These are phyloP conservation scores for Sitophilus oryzae DNA, from an alignment of 1,140 invertebrate genomes.

Conservation along the genomic window DNA sequence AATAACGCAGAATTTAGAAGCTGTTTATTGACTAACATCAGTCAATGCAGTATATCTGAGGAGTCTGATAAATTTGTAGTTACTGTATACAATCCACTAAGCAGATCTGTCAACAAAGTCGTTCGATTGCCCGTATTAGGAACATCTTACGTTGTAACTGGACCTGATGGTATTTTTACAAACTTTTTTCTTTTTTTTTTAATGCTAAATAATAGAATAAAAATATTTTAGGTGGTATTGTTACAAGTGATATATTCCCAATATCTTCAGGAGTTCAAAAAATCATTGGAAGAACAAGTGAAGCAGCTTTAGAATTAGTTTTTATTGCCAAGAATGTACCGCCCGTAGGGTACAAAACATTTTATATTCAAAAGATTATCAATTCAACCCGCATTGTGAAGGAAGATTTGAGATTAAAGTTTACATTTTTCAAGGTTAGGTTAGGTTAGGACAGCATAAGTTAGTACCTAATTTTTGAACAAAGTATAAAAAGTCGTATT, in stretches of 20 bases:
- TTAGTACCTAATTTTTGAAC: too few relatives aligned
- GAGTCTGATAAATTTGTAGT: slow-evolving; percentile 56
- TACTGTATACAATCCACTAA: slow-evolving; percentile 74
- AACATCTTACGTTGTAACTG: slow-evolving; percentile 32
- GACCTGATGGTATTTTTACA: slow-evolving; percentile 59
- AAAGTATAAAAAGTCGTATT: too few relatives aligned
- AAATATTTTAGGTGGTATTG: slow-evolving; percentile 45
- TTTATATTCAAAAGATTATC: background rate
- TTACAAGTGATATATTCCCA: slow-evolving; percentile 56
- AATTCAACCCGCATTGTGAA: too few relatives aligned
- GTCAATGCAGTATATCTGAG: slow-evolving; percentile 59
- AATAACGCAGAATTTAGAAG: background rate
- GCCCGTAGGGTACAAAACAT: slow-evolving; percentile 58
- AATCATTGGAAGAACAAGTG: slow-evolving; percentile 49
- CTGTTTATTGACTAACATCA: slow-evolving; percentile 51
- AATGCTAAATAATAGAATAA: too few relatives aligned
- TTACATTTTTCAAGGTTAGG: too few relatives aligned
- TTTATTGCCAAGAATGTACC: slow-evolving; percentile 59
- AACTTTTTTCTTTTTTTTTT: slow-evolving; percentile 54
- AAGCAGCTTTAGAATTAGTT: slow-evolving; percentile 56
- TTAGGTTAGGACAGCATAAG: too few relatives aligned
- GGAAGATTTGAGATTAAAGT: too few relatives aligned
- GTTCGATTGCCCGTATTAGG: slow-evolving; percentile 63
- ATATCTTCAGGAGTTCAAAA: slow-evolving; percentile 55
- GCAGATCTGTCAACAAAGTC: slow-evolving; percentile 54